A percentile compares a stretch with the other conserved stretches of the same genome.
phyloP scores from a whole-genome alignment of 1,140 invertebrate species.

The Drosophila orosa region DNA sequence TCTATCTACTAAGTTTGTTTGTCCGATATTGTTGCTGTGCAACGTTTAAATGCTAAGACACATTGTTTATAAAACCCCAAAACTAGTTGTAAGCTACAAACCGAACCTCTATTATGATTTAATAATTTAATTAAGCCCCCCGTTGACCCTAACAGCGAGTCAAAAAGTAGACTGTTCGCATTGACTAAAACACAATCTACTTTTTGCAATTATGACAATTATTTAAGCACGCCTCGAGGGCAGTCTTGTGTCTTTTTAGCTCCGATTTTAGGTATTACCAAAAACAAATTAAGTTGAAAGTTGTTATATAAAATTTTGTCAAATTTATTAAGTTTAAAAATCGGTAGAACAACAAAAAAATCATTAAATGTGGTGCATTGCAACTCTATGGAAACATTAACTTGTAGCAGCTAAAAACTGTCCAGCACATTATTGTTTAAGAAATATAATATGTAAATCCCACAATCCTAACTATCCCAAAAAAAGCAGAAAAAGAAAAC shows the following conservation, averaged over 20 bases:
- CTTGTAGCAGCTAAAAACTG: constrained; percentile 48
- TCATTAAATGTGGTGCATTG: constrained; percentile 34
- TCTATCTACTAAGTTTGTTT: constrained; percentile 73
- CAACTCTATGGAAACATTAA: constrained; percentile 55
- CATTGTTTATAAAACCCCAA: constrained; percentile 56
- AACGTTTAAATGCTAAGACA: constrained; percentile 67
- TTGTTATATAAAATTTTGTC: constrained; percentile 44
- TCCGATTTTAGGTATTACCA: constrained; percentile 53
- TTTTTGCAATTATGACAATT: constrained; percentile 39
- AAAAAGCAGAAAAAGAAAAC: not conserved
- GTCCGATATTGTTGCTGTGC: constrained; percentile 81
- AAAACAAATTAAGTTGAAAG: constrained; percentile 15
- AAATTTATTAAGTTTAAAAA: constrained; percentile 41
- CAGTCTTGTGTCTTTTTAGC: constrained; percentile 16
- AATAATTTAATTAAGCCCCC: constrained; percentile 42
- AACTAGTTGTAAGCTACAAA: constrained; percentile 56
- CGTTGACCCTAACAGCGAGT: constrained; percentile 42
- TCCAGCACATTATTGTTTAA: constrained; percentile 23
- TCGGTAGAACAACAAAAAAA: constrained; percentile 41
- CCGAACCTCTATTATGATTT: constrained; percentile 2
- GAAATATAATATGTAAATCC: constrained; percentile 30
- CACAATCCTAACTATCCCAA: constrained; percentile 10
- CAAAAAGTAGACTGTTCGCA: constrained; percentile 11
- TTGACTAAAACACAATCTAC: constrained; percentile 10
- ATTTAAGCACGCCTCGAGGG: constrained; percentile 15